Base-by-base conservation (phyloP, 92 coral and sea anemone species). In the Phenganax marumi region DNA sequence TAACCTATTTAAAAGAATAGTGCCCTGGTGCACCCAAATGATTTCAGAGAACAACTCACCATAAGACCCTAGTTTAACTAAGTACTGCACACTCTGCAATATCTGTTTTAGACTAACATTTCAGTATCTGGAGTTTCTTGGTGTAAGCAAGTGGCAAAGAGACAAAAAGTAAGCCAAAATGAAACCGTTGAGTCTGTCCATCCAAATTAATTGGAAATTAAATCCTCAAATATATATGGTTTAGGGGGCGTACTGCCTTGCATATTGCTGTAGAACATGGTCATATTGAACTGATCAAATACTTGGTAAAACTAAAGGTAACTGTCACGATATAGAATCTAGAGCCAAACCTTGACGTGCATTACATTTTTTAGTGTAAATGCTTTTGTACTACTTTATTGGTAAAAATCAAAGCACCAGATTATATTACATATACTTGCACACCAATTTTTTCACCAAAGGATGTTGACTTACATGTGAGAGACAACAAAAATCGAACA, bases 261-360 rank as follows among this genome's bases (percentile, higher is more conserved):
- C 98, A 94, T 85, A 57, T 90, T 52, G 98, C 93, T 19, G 97
- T 97, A 12, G 98, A 94, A 48, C 90, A 86, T 79, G 97, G 98
- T 11, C 88, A 92, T 13, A 66, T 83, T 57, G 94, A 87, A 72
- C 84, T 90, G 48, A 75, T 90, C 49, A 91, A 92, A 75, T 94
- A 90, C 55, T 89, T 91, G 76, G 50, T 94, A 70, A 89, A 89
- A 56, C 84, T 90, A 50, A 84, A 87, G 91, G 98, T 94, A 79
- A 18, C 5, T 33, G 10, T 11, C 9, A 39, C 11, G 0, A 6
- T 3, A 14, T 18, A 9, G 12, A 17, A n/a, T 47, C 5, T 49
- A 33, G 17, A 21, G 18, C 48, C 57, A 62, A 79, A 43, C 12
- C 2, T 46, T 14, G 47, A 14, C 2, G 43, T 33, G 43, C 5